Base-by-base conservation (phyloP, 2,797 vertebrate genomes). In the Tapirus indicus region DNA sequence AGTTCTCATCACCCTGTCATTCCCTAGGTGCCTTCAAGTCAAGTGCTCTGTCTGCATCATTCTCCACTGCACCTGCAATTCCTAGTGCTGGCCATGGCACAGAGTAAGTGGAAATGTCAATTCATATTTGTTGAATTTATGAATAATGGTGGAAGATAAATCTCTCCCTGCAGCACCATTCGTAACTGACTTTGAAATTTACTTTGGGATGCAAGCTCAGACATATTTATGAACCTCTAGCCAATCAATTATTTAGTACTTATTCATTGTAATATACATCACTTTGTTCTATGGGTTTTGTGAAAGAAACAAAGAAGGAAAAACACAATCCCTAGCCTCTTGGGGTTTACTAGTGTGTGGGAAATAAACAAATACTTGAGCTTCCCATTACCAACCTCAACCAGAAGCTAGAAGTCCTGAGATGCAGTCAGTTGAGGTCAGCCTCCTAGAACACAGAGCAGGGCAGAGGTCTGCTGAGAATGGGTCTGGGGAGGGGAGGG, bases 131-230 rank as follows among this genome's bases (percentile, higher is more conserved):
- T 47, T 66, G n/a, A 91, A 74, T 84, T 21, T 79, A 41, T 90
- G 52, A 85, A 44, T 77, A 92, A 91, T 38, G 14, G 54, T 96
- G 62, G 58, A 60, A 98, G 91, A 77, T 95, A 83, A 91, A 87
- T 86, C n/a, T 86, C 44, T 89, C 56, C 66, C 29, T 75, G 14
- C 0, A 72, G 29, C 10, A 23, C 29, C 44, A 64, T 68, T 90
- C 77, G 85, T 85, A 95, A 88, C 27, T 94, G 56, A 96, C 78
- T 74, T 79, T 54, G 62, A 60, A 96, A 84, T 97, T 90, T 74
- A 52, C 66, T 72, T 92, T 94, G 35, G 6, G 18, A 74, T 95
- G 7, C 11, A 92, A 75, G 8, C 9, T 94, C 9, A 72, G 84
- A 64, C 25, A 79, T 89, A 75, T 92, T 91, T 94, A 93, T 96